These are phyloP conservation scores for Connochaetes taurinus DNA, from an alignment of 2,113 vertebrate species.

Conservation along the genomic window DNA sequence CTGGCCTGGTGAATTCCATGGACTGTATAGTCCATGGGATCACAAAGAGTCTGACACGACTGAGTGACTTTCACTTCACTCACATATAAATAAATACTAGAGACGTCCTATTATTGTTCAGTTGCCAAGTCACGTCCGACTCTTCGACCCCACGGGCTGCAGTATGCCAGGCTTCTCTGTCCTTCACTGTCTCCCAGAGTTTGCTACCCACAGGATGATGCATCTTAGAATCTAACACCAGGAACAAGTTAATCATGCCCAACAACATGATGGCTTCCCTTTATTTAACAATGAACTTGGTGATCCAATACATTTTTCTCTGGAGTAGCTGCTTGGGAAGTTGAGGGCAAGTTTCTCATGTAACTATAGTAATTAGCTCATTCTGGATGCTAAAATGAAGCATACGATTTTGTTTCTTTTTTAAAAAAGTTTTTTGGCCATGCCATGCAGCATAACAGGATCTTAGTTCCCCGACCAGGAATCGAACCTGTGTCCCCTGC, in stretches of 20 bases:
- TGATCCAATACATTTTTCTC: not conserved
- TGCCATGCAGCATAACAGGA: not conserved
- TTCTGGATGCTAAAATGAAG: not conserved
- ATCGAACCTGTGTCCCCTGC: not conserved
- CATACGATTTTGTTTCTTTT: not conserved
- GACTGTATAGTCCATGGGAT: not conserved
- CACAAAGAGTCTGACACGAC: not conserved
- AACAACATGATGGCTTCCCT: rapidly evolving
- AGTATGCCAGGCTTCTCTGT: not conserved
- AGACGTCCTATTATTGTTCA: not conserved
- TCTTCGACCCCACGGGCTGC: not conserved
- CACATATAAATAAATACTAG: not conserved
- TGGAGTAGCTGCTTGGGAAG: not conserved
- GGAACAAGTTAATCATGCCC: not conserved
- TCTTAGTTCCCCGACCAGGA: not conserved
- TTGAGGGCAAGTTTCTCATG: not conserved
- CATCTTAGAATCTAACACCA: not conserved
- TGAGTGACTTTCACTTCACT: not conserved
- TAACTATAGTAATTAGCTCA: not conserved
- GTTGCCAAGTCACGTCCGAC: rapidly evolving
- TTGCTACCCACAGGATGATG: not conserved
- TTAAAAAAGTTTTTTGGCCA: not conserved
- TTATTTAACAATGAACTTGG: not conserved
- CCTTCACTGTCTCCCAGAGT: not conserved
- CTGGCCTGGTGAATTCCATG: not conserved